phyloP scores from a whole-genome alignment of 2,113 vertebrate genomes.

The Ictidomys tridecemlineatus region DNA sequence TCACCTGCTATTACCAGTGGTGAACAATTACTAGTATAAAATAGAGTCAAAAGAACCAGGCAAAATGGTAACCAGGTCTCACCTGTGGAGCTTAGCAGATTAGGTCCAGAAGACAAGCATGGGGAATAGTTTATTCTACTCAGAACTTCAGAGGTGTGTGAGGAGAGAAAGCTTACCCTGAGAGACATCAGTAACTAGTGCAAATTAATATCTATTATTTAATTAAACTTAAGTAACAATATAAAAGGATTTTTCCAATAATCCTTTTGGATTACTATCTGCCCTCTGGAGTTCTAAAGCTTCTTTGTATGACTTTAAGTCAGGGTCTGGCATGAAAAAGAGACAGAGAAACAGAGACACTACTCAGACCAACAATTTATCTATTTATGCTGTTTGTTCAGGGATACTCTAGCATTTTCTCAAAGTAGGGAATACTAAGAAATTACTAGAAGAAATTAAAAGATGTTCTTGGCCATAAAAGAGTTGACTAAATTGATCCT shows the following conservation, averaged over 20 bases:
- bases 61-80: neutral
- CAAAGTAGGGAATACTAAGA: neutral
- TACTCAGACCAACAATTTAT: neutral
- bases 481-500: neutral
- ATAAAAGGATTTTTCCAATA: neutral
- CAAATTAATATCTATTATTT: neutral
- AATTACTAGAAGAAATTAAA: neutral
- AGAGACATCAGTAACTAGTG: neutral
- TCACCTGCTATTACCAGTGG: neutral
- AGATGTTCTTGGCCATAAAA: neutral
- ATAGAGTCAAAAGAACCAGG: neutral
- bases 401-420: neutral
- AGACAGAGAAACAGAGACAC: neutral
- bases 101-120: rapidly evolving
- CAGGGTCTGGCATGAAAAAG: neutral
- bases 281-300: neutral
- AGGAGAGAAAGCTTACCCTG: neutral
- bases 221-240: neutral
- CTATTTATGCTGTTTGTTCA: neutral
- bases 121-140: no score
- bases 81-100: neutral
- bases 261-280: neutral
- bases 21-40: neutral
- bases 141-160: neutral
- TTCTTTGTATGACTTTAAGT: neutral